Base-by-base conservation (phyloP, 1,140 invertebrate genomes). In the Penaeus indicus region DNA sequence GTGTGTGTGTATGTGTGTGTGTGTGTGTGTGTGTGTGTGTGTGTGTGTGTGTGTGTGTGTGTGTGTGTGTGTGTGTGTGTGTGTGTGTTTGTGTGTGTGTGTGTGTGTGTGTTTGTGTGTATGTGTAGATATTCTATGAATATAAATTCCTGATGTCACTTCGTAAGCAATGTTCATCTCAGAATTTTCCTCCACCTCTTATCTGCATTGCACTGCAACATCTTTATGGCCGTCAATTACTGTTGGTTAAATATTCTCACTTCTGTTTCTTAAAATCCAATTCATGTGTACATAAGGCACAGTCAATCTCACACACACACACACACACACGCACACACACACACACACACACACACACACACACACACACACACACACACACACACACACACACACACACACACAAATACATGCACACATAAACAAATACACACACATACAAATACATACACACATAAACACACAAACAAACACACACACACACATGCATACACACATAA, bases 1-100 rank as follows among this genome's bases (percentile, higher is more conserved):
- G 54, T 81, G 79, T 81, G 54, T 81, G 54, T 81, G 54, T 81
- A 18, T 81, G 78, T 38, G 42, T 38, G 21, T 80, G 5, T 80
- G 1, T 80, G 78, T 80, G 78, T 80, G 78, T 80, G 78, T 80
- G 78, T 80, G 38, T 80, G 38, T 80, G 22, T 60, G 21, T 22
- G n/a, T 69, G n/a, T 69, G 27, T 69, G n/a, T 10, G n/a, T 69
- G n/a, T 69, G 13, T 69, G 21, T 22, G n/a, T 69, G n/a, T 69
- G 21, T 42, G 47, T 42, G 47, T 42, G 47, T 42, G 11, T 42
- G 54, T 42, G 54, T 42, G 54, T 42, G 54, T 42, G 54, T 42
- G 54, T 42, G n/a, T 19, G n/a, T 42, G 54, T 42, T n/a, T 42
- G 54, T 42, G 54, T 42, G 54, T 42, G 54, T 42, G 54, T 42